A percentile compares a stretch with the other conserved stretches of the same genome.
These are phyloP conservation scores for Strigamia crassipes DNA, from an alignment of 2,888 invertebrate species.

Conservation along the genomic window DNA sequence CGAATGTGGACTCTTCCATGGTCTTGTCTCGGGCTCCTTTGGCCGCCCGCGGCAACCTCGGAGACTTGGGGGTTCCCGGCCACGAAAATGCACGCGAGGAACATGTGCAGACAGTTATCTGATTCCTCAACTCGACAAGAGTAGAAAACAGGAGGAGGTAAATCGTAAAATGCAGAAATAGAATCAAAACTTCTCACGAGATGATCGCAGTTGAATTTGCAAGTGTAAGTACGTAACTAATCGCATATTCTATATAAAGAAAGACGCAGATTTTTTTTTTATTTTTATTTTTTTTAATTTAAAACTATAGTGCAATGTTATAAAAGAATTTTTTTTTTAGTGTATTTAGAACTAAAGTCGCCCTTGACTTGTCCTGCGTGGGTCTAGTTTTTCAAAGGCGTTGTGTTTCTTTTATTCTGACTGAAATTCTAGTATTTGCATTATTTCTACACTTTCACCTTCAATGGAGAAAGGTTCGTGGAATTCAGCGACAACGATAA, in stretches of 20 bases:
- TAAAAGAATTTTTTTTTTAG: not conserved
- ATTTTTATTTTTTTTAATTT: no score
- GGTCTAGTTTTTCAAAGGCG: not conserved
- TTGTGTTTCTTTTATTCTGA: not conserved
- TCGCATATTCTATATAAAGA: not conserved
- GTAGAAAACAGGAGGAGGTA: not conserved
- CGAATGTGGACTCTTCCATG: conserved; percentile 2
- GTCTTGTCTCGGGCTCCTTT: conserved; percentile 25
- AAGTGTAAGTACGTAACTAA: not conserved
- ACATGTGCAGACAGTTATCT: conserved; percentile 26
- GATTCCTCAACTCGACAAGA: not conserved
- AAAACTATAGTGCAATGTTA: not conserved
- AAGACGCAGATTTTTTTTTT: not conserved
- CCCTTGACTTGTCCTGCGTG: conserved; percentile 22
- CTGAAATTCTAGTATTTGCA: not conserved
- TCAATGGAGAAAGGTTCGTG: not conserved
- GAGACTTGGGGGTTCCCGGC: conserved; percentile 21
- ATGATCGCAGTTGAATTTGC: not conserved
- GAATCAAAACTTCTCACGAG: conserved; percentile 8
- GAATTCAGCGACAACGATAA: not conserved
- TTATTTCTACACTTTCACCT: not conserved
- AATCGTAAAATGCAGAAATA: not conserved
- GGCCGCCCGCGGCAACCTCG: not conserved
- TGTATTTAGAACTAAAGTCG: not conserved
- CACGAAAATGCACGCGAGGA: conserved; percentile 26